A percentile compares a stretch with the other conserved stretches of the same genome.
These are phyloP conservation scores for Coleophora flavipennella DNA, from an alignment of 2,888 invertebrate species.

Conservation along the genomic window DNA sequence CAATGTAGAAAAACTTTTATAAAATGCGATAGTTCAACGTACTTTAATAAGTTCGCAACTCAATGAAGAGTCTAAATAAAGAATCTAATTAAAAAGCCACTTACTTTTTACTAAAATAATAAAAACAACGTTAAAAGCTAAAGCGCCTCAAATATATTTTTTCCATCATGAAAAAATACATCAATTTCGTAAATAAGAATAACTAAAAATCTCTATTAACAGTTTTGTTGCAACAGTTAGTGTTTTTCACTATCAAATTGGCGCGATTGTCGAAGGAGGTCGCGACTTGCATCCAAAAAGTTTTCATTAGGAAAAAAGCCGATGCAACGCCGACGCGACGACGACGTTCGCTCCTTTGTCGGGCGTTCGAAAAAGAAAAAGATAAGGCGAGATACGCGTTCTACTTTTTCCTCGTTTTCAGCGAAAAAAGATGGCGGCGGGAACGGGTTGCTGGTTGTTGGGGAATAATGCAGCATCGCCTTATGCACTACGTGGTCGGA, in stretches of 20 bases:
- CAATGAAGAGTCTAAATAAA: too few relatives aligned
- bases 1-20: too few relatives aligned
- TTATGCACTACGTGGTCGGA: conserved; percentile 21
- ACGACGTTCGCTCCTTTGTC: conserved; percentile 37
- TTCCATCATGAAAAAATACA: too few relatives aligned
- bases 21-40: too few relatives aligned
- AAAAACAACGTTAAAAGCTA: too few relatives aligned
- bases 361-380: conserved; percentile 24
- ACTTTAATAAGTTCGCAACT: too few relatives aligned
- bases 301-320: conserved; percentile 51
- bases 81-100: too few relatives aligned
- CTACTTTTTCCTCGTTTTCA: conserved; percentile 35
- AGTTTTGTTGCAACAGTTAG: conserved; percentile 5
- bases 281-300: conserved; percentile 36
- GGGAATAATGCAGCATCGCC: conserved; percentile 52
- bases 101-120: too few relatives aligned
- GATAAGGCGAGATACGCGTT: conserved; percentile 45
- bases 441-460: conserved; percentile 33
- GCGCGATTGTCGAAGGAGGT: conserved; percentile 21
- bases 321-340: conserved; percentile 37
- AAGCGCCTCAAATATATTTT: too few relatives aligned
- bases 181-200: too few relatives aligned
- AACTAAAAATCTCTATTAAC: too few relatives aligned
- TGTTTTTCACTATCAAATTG: conserved; percentile 35
- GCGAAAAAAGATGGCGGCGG: conserved; percentile 38